Evolutionary conservation across 2,888 invertebrate species (phyloP).

Genomic region (Apodemia hepburni): DNA sequence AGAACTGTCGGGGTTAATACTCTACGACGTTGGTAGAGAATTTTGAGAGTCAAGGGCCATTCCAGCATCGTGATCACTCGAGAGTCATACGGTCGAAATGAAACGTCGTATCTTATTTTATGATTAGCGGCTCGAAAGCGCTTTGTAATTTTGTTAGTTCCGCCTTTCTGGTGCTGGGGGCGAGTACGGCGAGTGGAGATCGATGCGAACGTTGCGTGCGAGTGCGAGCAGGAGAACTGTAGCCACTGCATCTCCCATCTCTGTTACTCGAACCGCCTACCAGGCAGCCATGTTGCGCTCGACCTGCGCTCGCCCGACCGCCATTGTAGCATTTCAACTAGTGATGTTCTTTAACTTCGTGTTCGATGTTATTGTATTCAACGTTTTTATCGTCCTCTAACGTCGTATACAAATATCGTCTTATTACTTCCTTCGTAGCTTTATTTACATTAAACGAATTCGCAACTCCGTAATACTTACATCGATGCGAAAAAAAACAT

Average conservation of each 20-base stretch:
- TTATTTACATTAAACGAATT: conserved; percentile 8
- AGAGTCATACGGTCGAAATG: conserved; percentile 78
- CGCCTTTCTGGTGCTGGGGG: conserved; percentile 81
- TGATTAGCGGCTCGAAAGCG: conserved; percentile 81
- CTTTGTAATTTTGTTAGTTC: conserved; percentile 81
- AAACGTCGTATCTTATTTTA: conserved; percentile 81
- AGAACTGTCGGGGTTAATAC: conserved; percentile 62
- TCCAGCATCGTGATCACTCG: conserved; percentile 75
- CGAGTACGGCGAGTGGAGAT: conserved; percentile 76
- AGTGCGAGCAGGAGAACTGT: conserved; percentile 61
- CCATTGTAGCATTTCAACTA: conserved; percentile 77
- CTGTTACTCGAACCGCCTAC: conserved; percentile 75
- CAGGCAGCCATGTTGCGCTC: conserved; percentile 80
- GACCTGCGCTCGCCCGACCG: conserved; percentile 79
- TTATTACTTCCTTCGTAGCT: conserved; percentile 25
- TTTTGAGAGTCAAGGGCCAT: conserved; percentile 79
- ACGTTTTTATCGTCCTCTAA: conserved; percentile 35
- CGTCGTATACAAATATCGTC: conserved; percentile 28
- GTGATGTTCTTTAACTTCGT: conserved; percentile 61
- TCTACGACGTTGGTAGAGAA: conserved; percentile 71
- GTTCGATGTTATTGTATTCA: conserved; percentile 55
- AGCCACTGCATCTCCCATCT: conserved; percentile 55
- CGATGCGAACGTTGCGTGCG: conserved; percentile 73
- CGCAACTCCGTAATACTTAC: neutral
- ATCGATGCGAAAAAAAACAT: conserved; percentile 3